These are phyloP conservation scores for Raja brachyura DNA, from an alignment of 2,113 vertebrate genomes.

Conservation along the genomic window DNA sequence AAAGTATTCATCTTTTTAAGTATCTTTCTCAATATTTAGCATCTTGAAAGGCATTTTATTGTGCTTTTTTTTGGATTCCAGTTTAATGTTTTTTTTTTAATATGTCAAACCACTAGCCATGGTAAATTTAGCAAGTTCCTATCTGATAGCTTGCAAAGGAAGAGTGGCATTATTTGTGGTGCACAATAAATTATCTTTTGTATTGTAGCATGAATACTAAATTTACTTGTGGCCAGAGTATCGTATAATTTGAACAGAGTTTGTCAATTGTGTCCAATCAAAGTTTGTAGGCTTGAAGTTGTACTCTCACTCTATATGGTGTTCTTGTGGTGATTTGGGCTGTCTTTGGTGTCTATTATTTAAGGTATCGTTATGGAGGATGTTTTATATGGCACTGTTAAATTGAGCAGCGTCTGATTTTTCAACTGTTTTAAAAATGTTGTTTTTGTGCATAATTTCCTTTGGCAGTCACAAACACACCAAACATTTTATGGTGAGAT, in stretches of 20 bases:
- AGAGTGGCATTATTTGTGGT: background rate
- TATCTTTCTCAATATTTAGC: background rate
- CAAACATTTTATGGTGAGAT: background rate
- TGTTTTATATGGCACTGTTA: background rate
- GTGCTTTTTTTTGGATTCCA: background rate
- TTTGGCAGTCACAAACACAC: background rate
- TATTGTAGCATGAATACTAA: background rate
- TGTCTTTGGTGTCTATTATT: background rate
- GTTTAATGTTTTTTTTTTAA: background rate
- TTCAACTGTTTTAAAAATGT: background rate
- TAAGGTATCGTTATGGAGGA: background rate
- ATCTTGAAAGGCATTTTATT: background rate
- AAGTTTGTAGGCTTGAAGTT: background rate
- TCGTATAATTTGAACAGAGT: background rate
- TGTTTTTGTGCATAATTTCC: background rate
- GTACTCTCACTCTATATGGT: background rate
- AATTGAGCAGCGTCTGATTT: background rate
- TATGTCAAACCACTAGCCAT: background rate
- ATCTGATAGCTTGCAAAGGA: background rate
- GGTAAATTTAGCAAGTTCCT: background rate
- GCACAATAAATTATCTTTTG: background rate
- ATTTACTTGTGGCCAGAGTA: background rate
- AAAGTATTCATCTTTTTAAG: background rate
- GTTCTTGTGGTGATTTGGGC: background rate
- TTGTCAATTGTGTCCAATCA: background rate